Evolutionary conservation across 2,113 vertebrate species (phyloP).

Genomic region (Colaptes auratus): DNA sequence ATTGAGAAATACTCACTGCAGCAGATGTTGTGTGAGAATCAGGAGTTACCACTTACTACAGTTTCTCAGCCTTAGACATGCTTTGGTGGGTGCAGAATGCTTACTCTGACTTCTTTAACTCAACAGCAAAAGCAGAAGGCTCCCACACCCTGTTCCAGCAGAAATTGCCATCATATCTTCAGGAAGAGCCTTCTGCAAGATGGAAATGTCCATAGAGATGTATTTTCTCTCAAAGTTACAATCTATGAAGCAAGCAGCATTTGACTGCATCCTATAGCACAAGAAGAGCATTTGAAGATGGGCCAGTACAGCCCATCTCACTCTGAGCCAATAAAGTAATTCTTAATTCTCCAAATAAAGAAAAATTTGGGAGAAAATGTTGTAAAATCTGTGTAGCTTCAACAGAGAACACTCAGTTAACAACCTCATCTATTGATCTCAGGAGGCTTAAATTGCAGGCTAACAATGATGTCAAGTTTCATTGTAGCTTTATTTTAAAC

Average conservation of each 20-base stretch:
- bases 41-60: background rate
- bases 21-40: conserved; percentile 68
- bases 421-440: background rate
- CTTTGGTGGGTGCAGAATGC: background rate
- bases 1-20: background rate
- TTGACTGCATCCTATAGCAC: background rate
- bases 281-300: background rate
- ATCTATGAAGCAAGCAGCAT: background rate
- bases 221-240: background rate
- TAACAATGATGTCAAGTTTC: background rate
- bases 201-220: background rate
- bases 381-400: background rate
- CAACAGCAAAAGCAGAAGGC: background rate
- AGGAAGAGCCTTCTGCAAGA: background rate
- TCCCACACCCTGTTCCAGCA: background rate
- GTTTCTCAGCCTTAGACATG: background rate
- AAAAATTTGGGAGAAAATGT: background rate
- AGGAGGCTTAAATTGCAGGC: background rate
- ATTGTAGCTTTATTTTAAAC: background rate
- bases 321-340: background rate
- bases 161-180: background rate
- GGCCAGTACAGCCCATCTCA: background rate
- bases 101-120: background rate
- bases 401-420: background rate
- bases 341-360: background rate